Evolutionary conservation across 2,113 vertebrate genomes (phyloP).

Genomic region (Phoenicopterus ruber): DNA sequence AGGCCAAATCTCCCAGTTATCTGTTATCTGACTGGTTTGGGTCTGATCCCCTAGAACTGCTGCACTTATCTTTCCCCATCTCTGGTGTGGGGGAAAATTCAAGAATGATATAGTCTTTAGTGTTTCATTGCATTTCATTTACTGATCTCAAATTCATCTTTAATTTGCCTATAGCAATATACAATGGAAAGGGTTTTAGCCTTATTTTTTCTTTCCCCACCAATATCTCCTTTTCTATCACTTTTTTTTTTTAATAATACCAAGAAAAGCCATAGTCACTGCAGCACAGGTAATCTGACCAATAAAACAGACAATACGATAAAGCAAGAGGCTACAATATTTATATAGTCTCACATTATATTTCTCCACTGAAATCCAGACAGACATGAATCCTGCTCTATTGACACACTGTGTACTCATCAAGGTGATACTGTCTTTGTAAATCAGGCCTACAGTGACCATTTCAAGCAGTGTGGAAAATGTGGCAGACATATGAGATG

Average conservation of each 20-base stretch:
- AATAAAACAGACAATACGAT: not conserved
- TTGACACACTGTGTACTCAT: constrained; percentile 36
- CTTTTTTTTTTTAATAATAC: not conserved
- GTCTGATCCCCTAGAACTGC: not conserved
- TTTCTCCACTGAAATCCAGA: constrained; percentile 23
- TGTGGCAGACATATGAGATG: not conserved
- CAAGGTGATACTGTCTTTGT: constrained; percentile 44
- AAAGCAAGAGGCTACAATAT: not conserved
- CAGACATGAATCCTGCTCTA: constrained; percentile 38
- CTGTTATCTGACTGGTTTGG: not conserved
- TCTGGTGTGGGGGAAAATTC: not conserved
- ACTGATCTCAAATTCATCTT: not conserved
- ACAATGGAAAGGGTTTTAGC: not conserved
- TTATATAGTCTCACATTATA: not conserved
- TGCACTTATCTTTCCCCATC: not conserved
- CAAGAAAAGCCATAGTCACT: not conserved
- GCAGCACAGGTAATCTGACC: not conserved
- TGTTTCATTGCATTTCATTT: not conserved
- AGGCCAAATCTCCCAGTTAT: not conserved
- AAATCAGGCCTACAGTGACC: constrained; percentile 19
- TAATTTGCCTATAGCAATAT: not conserved
- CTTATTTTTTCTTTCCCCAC: too few relatives aligned
- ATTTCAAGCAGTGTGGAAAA: not conserved
- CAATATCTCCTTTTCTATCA: not conserved
- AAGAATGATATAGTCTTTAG: not conserved